Conservation (phyloP, 2,113 vertebrate species). For the Motacilla alba region DNA sequence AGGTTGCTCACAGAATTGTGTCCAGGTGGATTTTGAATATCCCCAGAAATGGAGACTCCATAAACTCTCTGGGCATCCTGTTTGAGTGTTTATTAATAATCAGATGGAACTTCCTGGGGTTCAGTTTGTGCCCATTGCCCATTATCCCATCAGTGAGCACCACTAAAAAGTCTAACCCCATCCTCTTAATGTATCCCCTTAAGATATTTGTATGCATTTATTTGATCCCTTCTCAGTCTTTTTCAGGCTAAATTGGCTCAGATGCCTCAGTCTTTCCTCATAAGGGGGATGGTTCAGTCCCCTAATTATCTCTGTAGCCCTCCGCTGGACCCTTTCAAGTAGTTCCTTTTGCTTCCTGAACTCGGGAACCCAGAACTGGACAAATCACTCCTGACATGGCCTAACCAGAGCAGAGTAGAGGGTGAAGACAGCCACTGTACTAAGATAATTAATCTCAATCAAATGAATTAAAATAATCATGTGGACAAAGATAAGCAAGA, state of each 20-base stretch:
- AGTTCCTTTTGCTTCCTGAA: neutral
- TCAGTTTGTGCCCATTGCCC: neutral
- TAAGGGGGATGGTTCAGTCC: neutral
- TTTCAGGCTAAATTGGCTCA: neutral
- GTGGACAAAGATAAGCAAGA: slow-evolving; percentile 36
- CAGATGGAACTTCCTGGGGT: neutral
- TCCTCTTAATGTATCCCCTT: neutral
- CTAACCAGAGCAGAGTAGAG: neutral
- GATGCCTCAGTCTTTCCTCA: neutral
- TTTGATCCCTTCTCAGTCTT: neutral
- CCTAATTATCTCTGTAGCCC: no score
- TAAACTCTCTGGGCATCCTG: neutral
- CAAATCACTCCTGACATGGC: neutral
- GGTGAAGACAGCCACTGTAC: neutral
- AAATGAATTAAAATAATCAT: slow-evolving; percentile 42
- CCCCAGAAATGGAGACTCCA: neutral
- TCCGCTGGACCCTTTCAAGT: neutral
- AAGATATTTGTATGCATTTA: neutral
- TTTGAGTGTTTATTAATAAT: neutral
- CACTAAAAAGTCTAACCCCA: neutral
- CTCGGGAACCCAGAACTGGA: neutral
- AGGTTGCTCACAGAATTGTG: neutral
- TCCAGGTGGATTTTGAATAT: neutral
- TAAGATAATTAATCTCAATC: slow-evolving; percentile 44
- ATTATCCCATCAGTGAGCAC: neutral